Percentiles rank a stretch among this genome's conserved stretches.
phyloP scores from a whole-genome alignment of 2,888 invertebrate genomes.

The Dryobotodes eremita region DNA sequence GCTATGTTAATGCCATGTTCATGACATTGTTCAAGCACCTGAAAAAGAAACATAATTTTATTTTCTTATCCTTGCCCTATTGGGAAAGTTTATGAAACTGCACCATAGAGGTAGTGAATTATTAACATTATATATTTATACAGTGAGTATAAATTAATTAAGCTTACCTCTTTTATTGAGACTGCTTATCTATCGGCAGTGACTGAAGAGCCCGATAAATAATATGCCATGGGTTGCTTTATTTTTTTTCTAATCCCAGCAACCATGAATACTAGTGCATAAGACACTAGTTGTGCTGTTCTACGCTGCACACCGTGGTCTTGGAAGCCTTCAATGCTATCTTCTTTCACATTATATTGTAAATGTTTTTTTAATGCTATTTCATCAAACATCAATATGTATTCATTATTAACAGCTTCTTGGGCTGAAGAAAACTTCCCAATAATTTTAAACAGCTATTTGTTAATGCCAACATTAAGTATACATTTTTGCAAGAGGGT shows the following conservation, averaged over 20 bases:
- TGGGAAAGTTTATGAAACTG: constrained; percentile 2
- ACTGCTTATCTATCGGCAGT: constrained; percentile 9
- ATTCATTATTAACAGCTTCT: neutral
- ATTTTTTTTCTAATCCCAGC: no score
- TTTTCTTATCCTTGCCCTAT: neutral
- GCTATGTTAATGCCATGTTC: constrained; percentile 13
- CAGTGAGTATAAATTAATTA: neutral
- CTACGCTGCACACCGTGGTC: no score
- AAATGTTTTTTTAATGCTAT: no score
- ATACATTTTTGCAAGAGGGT: neutral
- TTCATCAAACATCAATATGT: no score
- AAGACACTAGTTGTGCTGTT: no score
- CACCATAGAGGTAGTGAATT: constrained; percentile 1
- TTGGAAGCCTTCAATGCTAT: no score
- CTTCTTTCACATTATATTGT: no score
- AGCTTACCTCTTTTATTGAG: constrained; percentile 10
- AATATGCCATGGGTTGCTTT: neutral
- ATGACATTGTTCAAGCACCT: constrained; percentile 12
- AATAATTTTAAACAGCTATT: constrained; percentile 3
- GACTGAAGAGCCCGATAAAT: constrained; percentile 4
- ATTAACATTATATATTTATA: neutral
- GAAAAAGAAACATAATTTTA: constrained; percentile 2
- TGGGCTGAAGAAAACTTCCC: constrained; percentile 1
- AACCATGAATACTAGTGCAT: no score
- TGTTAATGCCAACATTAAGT: neutral